Evolutionary conservation across 2,113 vertebrate species (phyloP).

Genomic region (Microcebus murinus): DNA sequence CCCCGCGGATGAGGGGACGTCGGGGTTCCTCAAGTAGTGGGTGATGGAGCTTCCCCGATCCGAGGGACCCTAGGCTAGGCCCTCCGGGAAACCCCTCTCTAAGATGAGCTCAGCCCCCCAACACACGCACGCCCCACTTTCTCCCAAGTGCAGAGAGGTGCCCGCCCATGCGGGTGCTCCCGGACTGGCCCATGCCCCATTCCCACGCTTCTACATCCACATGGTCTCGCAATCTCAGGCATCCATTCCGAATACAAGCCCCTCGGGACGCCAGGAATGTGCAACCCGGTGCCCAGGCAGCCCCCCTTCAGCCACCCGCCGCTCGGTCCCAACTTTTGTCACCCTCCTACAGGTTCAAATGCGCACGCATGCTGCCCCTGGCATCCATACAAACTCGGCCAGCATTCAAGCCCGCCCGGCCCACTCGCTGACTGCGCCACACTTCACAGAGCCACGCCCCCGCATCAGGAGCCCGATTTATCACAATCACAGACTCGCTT

Average conservation of each 20-base stretch:
- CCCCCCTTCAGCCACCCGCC: neutral
- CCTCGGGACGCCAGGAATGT: neutral
- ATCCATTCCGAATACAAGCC: neutral
- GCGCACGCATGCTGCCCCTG: neutral
- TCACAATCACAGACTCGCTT: neutral
- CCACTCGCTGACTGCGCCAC: neutral
- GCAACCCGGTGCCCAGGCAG: neutral
- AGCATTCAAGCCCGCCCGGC: neutral
- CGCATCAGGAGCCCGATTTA: no score
- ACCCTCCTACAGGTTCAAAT: neutral
- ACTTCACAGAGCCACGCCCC: neutral
- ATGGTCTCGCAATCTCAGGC: neutral
- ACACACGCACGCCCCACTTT: neutral
- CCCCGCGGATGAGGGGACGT: neutral
- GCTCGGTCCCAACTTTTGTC: neutral
- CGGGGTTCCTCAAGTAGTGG: neutral
- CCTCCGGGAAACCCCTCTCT: neutral
- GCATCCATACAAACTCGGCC: neutral
- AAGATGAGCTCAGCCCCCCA: neutral
- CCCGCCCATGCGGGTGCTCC: neutral
- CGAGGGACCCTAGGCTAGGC: neutral
- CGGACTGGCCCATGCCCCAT: neutral
- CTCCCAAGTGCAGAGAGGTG: neutral
- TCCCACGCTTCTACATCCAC: constrained; percentile 48
- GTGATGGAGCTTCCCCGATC: neutral